Evolutionary conservation across 1,140 invertebrate species (phyloP).

Genomic region (Ceratosolen solmsi): DNA sequence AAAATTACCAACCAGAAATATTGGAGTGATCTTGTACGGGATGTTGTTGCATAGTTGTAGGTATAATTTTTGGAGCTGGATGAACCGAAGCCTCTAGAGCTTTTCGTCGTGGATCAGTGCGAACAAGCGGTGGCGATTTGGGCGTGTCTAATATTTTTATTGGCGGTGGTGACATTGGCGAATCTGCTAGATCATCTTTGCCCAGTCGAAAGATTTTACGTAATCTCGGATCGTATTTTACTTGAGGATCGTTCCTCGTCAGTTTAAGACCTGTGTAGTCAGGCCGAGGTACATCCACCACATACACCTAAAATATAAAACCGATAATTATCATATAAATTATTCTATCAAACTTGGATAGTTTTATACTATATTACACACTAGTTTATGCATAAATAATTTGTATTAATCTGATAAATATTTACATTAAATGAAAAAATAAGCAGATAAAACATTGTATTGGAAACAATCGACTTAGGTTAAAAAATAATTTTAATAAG

Average conservation of each 20-base stretch:
- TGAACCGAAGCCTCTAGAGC: conserved; percentile 69
- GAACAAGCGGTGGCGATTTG: conserved; percentile 68
- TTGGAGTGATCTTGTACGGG: conserved; percentile 40
- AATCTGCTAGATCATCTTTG: conserved; percentile 73
- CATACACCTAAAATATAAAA: conserved; percentile 55
- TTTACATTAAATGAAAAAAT: too few relatives aligned
- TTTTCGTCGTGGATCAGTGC: conserved; percentile 75
- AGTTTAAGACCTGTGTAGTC: conserved; percentile 84
- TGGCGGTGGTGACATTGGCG: conserved; percentile 69
- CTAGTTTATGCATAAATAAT: too few relatives aligned
- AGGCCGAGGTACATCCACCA: conserved; percentile 81
- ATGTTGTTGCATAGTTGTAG: conserved; percentile 48
- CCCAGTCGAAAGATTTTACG: conserved; percentile 82
- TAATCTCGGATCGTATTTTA: conserved; percentile 81
- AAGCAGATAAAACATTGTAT: too few relatives aligned
- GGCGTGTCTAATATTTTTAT: conserved; percentile 63
- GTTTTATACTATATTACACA: too few relatives aligned
- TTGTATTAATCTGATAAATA: too few relatives aligned
- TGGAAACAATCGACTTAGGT: too few relatives aligned
- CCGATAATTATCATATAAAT: not conserved
- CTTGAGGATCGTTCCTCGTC: conserved; percentile 80
- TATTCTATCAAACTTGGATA: too few relatives aligned
- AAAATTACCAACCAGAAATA: conserved; percentile 19
- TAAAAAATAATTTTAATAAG: not conserved
- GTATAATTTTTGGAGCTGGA: conserved; percentile 55